Percentiles rank a stretch among this genome's conserved stretches.
Conservation (phyloP, 2,113 vertebrate species). For the Dendrocopos noguchii region DNA sequence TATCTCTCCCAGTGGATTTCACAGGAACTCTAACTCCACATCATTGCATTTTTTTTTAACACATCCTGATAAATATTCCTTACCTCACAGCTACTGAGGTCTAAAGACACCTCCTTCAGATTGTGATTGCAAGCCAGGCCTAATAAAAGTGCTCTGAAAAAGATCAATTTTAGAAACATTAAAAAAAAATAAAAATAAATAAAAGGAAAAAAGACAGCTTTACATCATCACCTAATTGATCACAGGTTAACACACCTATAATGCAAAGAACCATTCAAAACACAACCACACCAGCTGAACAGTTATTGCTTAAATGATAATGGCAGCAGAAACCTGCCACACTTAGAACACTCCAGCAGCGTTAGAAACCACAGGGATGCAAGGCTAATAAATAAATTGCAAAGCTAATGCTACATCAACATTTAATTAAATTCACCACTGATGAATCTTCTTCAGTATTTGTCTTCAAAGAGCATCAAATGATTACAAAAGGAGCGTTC, state of each 20-base stretch:
- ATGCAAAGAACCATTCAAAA: not conserved
- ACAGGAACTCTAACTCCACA: not conserved
- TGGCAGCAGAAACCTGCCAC: not conserved
- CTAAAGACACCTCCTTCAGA: conserved; percentile 91
- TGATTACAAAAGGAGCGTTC: not conserved
- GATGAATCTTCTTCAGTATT: not conserved
- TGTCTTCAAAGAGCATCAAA: conserved; percentile 12
- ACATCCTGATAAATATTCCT: conserved; percentile 44
- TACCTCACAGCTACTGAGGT: conserved; percentile 98
- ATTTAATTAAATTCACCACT: conserved; percentile 33
- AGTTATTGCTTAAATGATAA: not conserved
- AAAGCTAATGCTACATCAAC: conserved; percentile 23
- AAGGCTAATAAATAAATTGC: conserved; percentile 22
- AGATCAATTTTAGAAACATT: conserved; percentile 51
- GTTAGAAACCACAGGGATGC: not conserved
- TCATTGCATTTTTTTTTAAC: not conserved
- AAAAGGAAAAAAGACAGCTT: not conserved
- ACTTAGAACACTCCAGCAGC: not conserved
- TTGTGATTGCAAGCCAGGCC: conserved; percentile 94
- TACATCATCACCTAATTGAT: not conserved
- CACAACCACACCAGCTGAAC: not conserved
- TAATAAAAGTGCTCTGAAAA: conserved; percentile 89
- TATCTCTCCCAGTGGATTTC: not conserved
- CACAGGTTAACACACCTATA: not conserved
- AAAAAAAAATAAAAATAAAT: not conserved